Evolutionary conservation across 2,888 invertebrate species (phyloP), one percentile per base, ranked within the genome.

Genomic region (Athalia cordata): DNA sequence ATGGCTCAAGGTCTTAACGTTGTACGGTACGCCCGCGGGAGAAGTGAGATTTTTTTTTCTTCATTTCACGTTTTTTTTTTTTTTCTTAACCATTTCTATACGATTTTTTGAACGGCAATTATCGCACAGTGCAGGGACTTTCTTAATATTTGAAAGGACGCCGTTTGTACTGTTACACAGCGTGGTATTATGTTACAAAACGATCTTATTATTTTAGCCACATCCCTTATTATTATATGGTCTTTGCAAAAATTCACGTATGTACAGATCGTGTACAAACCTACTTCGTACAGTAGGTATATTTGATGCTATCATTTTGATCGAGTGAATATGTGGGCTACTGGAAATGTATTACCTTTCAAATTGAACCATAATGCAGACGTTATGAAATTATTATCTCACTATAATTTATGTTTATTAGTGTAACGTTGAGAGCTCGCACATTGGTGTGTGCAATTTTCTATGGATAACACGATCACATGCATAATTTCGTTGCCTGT

Each of bases 1-100:
- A 29, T 29, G 11, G 59, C 72, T 47, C 72, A 72, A 72, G 72
- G 72, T 59, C 59, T 72, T 72, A 59, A n/a, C 29, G 62, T 29
- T 29, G 29, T 29, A 29, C 29, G n/a, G 55, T 55, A 8, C n/a
- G 9, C n/a, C n/a, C 3, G 55, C 8, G n/a, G n/a, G 55, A 55
- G 55, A 55, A 8, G n/a, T 55, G 8, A 8, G 8, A 55, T 55
- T 55, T 55, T 65, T 65, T 65, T n/a, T 65, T n/a, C 47, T 61
- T 61, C 13, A 5, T 29, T 61, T n/a, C 61, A n/a, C 13, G 3
- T 59, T 59, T 59, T 45, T 5, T 47, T 59, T 59, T 59, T 45
- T 5, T 47, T 11, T 49, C 49, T 6, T 11, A 15, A 8, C n/a
- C 2, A 64, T 7, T 45, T 43, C 9, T 64, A n/a, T 4, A 64